phyloP scores from a whole-genome alignment of 2,797 vertebrate species.

The Denticeps clupeoides region DNA sequence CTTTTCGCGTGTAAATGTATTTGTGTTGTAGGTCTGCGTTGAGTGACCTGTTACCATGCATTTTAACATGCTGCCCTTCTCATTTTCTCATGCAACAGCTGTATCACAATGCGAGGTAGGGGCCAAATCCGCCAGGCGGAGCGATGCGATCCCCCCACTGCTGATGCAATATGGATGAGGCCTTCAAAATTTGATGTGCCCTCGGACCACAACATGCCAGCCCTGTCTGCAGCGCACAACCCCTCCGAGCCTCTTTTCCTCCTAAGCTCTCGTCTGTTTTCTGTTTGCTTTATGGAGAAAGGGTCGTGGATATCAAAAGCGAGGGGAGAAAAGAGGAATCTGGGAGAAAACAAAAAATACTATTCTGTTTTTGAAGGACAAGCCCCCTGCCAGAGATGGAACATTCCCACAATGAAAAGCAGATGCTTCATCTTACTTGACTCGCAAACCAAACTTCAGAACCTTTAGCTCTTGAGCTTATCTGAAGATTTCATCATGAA shows the following conservation, averaged over 20 bases:
- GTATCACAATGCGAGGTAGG: not conserved
- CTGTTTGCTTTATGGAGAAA: not conserved
- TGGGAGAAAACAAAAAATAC: not conserved
- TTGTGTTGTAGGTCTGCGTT: too few relatives aligned
- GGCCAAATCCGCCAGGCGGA: constrained; percentile 3
- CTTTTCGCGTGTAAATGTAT: too few relatives aligned
- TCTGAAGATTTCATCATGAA: too few relatives aligned
- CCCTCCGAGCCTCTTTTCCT: not conserved
- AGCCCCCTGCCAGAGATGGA: constrained; percentile 3
- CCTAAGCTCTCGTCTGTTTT: constrained; percentile 6
- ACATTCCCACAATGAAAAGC: constrained; percentile 23
- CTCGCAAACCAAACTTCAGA: not conserved
- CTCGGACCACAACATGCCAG: constrained; percentile 12
- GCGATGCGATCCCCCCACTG: not conserved
- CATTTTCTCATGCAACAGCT: too few relatives aligned
- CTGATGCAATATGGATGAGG: constrained; percentile 31
- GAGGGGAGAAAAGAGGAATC: not conserved
- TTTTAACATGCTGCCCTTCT: too few relatives aligned
- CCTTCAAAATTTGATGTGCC: constrained; percentile 18
- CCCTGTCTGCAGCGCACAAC: constrained; percentile 11
- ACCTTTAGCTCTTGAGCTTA: too few relatives aligned
- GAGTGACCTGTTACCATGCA: too few relatives aligned
- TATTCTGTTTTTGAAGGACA: not conserved
- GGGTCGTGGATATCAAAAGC: not conserved
- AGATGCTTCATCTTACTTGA: constrained; percentile 20